Percentiles rank a stretch among this genome's conserved stretches.
Conservation (phyloP, 2,113 vertebrate genomes). For the Poeciliopsis prolifica region DNA sequence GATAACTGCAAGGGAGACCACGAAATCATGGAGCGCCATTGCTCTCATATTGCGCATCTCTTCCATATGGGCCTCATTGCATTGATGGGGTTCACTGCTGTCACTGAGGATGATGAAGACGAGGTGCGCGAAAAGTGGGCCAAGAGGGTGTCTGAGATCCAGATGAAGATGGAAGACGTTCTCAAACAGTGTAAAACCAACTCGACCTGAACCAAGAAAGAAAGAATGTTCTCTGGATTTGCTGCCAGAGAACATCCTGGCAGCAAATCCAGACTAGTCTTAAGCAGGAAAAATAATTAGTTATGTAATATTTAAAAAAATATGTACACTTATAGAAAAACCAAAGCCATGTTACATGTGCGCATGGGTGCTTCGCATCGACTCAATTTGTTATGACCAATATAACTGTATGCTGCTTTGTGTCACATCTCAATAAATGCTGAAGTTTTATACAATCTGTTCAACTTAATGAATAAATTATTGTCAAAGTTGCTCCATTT, state of each 20-base stretch:
- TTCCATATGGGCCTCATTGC: constrained; percentile 82
- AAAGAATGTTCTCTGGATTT: constrained; percentile 14
- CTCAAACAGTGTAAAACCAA: constrained; percentile 71
- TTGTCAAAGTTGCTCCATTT: constrained; percentile 9
- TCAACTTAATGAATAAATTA: constrained; percentile 44
- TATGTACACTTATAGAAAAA: constrained; percentile 20
- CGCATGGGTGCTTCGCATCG: constrained; percentile 21
- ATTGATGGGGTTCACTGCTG: constrained; percentile 80
- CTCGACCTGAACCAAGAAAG: constrained; percentile 26
- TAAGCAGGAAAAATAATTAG: constrained; percentile 39
- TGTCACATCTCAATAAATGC: constrained; percentile 44
- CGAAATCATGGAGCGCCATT: constrained; percentile 76
- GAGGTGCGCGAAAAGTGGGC: constrained; percentile 78
- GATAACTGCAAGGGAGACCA: constrained; percentile 69
- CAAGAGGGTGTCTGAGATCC: constrained; percentile 75
- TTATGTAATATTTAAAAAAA: constrained; percentile 26
- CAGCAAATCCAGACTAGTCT: neutral
- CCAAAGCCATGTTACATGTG: constrained; percentile 48
- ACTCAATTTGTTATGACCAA: constrained; percentile 34
- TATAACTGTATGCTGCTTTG: constrained; percentile 33
- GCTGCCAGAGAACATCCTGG: neutral
- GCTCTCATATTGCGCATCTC: constrained; percentile 77
- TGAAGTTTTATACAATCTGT: constrained; percentile 50
- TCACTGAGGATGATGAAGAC: constrained; percentile 80
- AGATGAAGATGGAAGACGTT: constrained; percentile 79